phyloP scores from a whole-genome alignment of 2,888 invertebrate genomes.

The Lomographa bimaculata region DNA sequence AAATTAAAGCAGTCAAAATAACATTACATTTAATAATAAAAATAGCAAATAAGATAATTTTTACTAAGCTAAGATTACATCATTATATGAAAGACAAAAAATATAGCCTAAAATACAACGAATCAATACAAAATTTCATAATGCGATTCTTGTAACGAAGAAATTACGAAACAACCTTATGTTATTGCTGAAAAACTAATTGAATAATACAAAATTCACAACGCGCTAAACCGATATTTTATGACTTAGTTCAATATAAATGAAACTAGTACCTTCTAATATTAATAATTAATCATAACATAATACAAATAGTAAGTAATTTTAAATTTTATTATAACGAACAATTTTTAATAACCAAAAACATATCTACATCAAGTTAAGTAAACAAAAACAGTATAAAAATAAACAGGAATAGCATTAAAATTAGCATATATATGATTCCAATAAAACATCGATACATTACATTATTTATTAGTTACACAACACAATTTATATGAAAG shows the following conservation, averaged over 20 bases:
- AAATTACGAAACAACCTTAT: slow-evolving; percentile 4
- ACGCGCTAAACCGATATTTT: slow-evolving; percentile 11
- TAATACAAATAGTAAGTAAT: no score
- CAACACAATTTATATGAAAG: no score
- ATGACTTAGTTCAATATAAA: slow-evolving; percentile 15
- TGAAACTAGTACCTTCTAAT: background rate
- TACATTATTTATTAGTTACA: no score
- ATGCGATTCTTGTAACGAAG: background rate
- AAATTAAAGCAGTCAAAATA: slow-evolving; percentile 45
- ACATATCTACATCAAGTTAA: no score
- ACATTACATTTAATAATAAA: slow-evolving; percentile 11
- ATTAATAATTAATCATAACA: background rate
- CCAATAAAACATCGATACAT: no score
- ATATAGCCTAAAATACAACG: slow-evolving; percentile 6
- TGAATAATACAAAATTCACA: slow-evolving; percentile 16
- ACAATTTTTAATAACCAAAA: no score
- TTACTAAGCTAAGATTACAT: slow-evolving; percentile 4
- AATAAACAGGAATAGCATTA: no score
- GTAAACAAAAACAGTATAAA: no score
- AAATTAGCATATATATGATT: no score
- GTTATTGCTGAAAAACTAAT: slow-evolving; percentile 11
- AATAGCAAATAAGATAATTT: slow-evolving; percentile 6
- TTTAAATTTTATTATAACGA: no score
- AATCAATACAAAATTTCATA: slow-evolving; percentile 7
- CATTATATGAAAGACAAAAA: background rate